phyloP scores from a whole-genome alignment of 2,888 invertebrate genomes.

The Neoitamus cyanurus region DNA sequence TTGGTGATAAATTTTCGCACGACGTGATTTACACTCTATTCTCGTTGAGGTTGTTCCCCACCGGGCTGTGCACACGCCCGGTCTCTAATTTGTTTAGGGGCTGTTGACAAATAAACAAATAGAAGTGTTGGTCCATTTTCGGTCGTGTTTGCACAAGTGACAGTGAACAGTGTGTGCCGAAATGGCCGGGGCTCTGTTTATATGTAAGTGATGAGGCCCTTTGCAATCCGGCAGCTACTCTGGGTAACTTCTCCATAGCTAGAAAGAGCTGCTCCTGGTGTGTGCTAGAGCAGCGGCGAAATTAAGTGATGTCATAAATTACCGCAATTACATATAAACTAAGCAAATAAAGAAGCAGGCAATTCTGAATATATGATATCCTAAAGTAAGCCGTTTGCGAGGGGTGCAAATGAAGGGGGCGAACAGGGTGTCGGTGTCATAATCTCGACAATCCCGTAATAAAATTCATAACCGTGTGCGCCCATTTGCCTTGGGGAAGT shows the following conservation, averaged over 20 bases:
- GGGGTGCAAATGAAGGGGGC: not conserved
- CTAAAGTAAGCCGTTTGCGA: not conserved
- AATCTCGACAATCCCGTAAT: slow-evolving; percentile 36
- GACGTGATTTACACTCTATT: slow-evolving; percentile 49
- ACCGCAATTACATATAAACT: slow-evolving; percentile 41
- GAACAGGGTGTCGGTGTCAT: slow-evolving; percentile 33
- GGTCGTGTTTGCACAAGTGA: slow-evolving; percentile 51
- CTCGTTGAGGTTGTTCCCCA: not conserved
- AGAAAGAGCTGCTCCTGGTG: not conserved
- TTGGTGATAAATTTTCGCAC: slow-evolving; percentile 57
- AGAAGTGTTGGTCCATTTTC: slow-evolving; percentile 50
- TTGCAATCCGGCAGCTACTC: not conserved
- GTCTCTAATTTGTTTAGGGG: slow-evolving; percentile 51
- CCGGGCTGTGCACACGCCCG: not conserved
- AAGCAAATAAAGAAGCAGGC: slow-evolving; percentile 26
- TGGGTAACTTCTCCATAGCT: not conserved
- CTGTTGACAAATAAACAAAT: slow-evolving; percentile 49
- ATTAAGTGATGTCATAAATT: slow-evolving; percentile 43
- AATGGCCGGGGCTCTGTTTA: not conserved
- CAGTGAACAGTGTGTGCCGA: slow-evolving; percentile 7
- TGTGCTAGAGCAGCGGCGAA: not conserved
- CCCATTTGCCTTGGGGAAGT: slow-evolving; percentile 1
- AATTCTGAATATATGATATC: not conserved
- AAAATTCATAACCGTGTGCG: slow-evolving; percentile 43
- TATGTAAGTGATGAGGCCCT: not conserved